phyloP scores from a whole-genome alignment of 2,113 vertebrate genomes.

The Prietella phreatophila region DNA sequence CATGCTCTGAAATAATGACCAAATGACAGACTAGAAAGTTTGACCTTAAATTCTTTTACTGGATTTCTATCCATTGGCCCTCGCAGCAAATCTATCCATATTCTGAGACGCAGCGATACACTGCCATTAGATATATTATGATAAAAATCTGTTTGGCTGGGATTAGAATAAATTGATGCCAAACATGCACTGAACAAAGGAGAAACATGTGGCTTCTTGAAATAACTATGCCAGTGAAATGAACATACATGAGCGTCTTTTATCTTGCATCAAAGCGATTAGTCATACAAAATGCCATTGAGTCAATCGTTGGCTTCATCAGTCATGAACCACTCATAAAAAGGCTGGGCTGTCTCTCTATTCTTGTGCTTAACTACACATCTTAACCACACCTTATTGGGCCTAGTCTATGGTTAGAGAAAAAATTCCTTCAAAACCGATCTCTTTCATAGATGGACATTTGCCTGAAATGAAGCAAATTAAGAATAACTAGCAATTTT shows the following conservation, averaged over 20 bases:
- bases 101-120: neutral
- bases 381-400: constrained; percentile 17
- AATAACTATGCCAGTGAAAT: neutral
- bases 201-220: neutral
- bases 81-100: neutral
- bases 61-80: neutral
- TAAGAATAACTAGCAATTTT: neutral
- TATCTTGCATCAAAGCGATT: constrained; percentile 32
- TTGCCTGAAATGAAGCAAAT: neutral
- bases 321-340: constrained; percentile 17
- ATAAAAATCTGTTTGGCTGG: neutral
- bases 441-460: neutral
- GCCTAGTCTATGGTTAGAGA: neutral
- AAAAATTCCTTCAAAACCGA: neutral
- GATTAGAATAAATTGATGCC: neutral
- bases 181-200: constrained; percentile 1
- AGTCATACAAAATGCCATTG: constrained; percentile 30
- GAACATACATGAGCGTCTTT: constrained; percentile 4
- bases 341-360: neutral
- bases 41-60: too few species aligned
- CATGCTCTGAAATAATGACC: neutral
- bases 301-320: constrained; percentile 20
- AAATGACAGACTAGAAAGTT: constrained; percentile 11
- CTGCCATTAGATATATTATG: too few species aligned
- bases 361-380: neutral